Evolutionary conservation across 2,888 invertebrate genomes (phyloP).

Genomic region (Acanthococcus lagerstroemiae): DNA sequence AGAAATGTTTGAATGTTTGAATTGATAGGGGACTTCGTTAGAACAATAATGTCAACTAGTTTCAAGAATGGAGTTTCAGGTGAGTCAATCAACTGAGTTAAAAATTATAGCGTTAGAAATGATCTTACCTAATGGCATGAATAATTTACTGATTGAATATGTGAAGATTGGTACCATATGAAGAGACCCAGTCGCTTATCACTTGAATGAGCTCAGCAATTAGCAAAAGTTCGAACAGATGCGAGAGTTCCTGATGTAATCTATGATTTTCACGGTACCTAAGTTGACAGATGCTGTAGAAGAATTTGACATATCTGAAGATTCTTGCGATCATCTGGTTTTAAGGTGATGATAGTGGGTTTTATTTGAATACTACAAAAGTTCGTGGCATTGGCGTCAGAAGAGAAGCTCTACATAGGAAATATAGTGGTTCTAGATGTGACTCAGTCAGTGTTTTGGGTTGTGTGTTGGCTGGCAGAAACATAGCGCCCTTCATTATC

Average conservation of each 20-base stretch:
- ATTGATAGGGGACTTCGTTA: neutral
- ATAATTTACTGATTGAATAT: neutral
- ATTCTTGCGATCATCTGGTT: neutral
- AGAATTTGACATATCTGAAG: neutral
- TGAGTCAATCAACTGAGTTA: neutral
- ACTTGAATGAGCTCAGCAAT: neutral
- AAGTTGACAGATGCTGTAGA: neutral
- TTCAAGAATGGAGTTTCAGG: neutral
- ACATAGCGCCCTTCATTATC: slow-evolving; percentile 37
- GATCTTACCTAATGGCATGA: neutral
- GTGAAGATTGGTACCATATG: neutral
- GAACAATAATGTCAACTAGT: neutral
- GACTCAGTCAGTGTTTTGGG: slow-evolving; percentile 38
- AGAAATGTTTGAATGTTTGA: neutral
- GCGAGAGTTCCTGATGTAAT: neutral
- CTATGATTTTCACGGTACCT: neutral
- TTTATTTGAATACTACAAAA: slow-evolving; percentile 35
- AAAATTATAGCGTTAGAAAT: neutral
- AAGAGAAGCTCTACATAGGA: slow-evolving; percentile 35
- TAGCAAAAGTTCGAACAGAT: neutral
- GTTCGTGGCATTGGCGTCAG: slow-evolving; percentile 37
- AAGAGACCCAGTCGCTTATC: neutral
- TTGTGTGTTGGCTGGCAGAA: slow-evolving; percentile 36
- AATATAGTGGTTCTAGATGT: slow-evolving; percentile 38
- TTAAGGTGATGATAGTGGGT: slow-evolving; percentile 31